Percentiles rank a stretch among this genome's conserved stretches.
These are phyloP conservation scores for Coelopa frigida DNA, from an alignment of 1,140 invertebrate species.

Conservation along the genomic window DNA sequence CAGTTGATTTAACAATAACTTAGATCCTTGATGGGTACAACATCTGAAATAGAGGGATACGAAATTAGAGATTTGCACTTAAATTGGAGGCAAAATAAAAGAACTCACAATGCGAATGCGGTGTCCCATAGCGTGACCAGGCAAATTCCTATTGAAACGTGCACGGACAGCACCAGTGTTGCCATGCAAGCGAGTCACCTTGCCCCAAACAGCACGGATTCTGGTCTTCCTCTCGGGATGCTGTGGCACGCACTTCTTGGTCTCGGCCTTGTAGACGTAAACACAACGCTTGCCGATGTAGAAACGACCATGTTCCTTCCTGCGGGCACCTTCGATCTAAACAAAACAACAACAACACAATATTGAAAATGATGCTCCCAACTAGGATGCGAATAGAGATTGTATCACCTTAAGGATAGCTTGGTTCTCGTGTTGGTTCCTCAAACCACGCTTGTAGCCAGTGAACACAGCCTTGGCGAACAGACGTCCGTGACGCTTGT, in stretches of 20 bases:
- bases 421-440: conserved; percentile 97
- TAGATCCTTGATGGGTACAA: conserved; percentile 64
- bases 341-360: conserved; percentile 12
- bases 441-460: conserved; percentile 92
- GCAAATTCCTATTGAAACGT: conserved; percentile 94
- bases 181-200: conserved; percentile 95
- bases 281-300: conserved; percentile 96
- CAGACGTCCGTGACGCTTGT: conserved; percentile 69
- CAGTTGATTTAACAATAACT: conserved; percentile 26
- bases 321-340: conserved; percentile 74
- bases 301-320: conserved; percentile 78
- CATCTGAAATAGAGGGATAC: conserved; percentile 53
- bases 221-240: conserved; percentile 72
- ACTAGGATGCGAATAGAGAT: not conserved
- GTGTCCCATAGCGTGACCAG: conserved; percentile 94
- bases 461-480: conserved; percentile 98
- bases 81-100: too few species aligned
- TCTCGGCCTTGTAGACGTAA: conserved; percentile 94
- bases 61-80: too few species aligned
- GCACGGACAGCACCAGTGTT: conserved; percentile 92
- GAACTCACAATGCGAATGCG: conserved; percentile 89
- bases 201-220: conserved; percentile 98
- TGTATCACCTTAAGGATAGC: conserved; percentile 75
- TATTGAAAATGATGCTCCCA: not conserved
- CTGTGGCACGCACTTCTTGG: conserved; percentile 82